phyloP scores from a whole-genome alignment of 2,797 vertebrate genomes.

The Dallia pectoralis region DNA sequence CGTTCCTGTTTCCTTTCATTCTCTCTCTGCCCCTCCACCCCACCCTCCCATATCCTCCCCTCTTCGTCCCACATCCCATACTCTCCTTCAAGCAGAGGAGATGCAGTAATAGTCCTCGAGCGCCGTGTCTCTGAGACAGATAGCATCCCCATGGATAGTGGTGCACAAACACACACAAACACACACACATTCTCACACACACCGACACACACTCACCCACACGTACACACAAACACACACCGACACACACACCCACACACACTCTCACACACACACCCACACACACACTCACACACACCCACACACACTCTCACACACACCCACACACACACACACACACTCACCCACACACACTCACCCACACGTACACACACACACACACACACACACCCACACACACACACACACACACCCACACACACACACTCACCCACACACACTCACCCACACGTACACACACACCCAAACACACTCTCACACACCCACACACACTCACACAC shows the following conservation, averaged over 20 bases:
- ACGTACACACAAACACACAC: constrained; percentile 4
- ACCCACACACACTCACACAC: too few species aligned
- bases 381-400: too few species aligned
- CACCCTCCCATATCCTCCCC: not conserved
- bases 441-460: too few species aligned
- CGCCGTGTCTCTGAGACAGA: constrained; percentile 35
- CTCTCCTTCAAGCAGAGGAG: not conserved
- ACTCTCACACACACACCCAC: not conserved
- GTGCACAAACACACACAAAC: constrained; percentile 8
- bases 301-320: not conserved
- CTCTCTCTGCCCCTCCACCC: not conserved
- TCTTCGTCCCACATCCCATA: not conserved
- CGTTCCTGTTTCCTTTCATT: not conserved
- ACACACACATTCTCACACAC: too few species aligned
- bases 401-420: too few species aligned
- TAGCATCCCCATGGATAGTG: constrained; percentile 44
- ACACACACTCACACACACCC: constrained; percentile 5
- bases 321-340: too few species aligned
- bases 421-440: too few species aligned
- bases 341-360: too few species aligned
- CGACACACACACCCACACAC: too few species aligned
- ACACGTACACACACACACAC: not conserved
- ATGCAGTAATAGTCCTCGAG: constrained; percentile 34
- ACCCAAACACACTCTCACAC: too few species aligned
- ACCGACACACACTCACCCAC: too few species aligned